A percentile compares a stretch with the other conserved stretches of the same genome.
Conservation (phyloP, 2,888 invertebrate genomes). For the Sericinus montela region DNA sequence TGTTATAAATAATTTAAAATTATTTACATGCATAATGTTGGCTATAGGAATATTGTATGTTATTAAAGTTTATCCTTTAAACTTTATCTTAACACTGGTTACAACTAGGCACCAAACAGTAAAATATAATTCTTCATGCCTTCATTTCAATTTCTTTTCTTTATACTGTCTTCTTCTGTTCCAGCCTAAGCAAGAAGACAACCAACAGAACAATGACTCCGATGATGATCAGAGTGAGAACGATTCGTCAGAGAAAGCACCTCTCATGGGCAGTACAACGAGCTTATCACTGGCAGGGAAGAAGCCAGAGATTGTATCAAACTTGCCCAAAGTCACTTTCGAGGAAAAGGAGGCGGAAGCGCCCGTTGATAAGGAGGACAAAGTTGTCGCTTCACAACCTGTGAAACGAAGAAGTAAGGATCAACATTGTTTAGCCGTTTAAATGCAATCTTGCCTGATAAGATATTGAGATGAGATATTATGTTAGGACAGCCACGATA, state of each 20-base stretch:
- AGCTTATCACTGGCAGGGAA: constrained; percentile 46
- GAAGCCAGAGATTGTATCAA: constrained; percentile 68
- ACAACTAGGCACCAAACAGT: too few relatives aligned
- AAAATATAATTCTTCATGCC: too few relatives aligned
- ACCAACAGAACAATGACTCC: constrained; percentile 44
- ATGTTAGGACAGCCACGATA: too few relatives aligned
- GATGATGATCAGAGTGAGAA: constrained; percentile 64
- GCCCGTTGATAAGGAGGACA: constrained; percentile 37
- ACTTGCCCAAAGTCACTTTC: constrained; percentile 59
- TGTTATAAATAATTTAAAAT: too few relatives aligned
- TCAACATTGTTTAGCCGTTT: not conserved
- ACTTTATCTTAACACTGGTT: too few relatives aligned
- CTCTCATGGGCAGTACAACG: constrained; percentile 65
- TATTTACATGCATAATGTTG: too few relatives aligned
- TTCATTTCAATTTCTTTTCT: too few relatives aligned
- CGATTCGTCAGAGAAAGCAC: constrained; percentile 67
- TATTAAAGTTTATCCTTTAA: too few relatives aligned
- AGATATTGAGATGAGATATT: too few relatives aligned
- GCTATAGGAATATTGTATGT: too few relatives aligned
- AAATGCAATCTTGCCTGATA: too few relatives aligned
- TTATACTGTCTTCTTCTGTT: constrained; percentile 20
- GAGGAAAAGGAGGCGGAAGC: constrained; percentile 46
- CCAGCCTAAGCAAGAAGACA: constrained; percentile 48
- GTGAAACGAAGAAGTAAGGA: constrained; percentile 70
- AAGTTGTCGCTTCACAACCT: constrained; percentile 59